Evolutionary conservation across 2,888 invertebrate genomes (phyloP).

Genomic region (Prenolepis imparis): DNA sequence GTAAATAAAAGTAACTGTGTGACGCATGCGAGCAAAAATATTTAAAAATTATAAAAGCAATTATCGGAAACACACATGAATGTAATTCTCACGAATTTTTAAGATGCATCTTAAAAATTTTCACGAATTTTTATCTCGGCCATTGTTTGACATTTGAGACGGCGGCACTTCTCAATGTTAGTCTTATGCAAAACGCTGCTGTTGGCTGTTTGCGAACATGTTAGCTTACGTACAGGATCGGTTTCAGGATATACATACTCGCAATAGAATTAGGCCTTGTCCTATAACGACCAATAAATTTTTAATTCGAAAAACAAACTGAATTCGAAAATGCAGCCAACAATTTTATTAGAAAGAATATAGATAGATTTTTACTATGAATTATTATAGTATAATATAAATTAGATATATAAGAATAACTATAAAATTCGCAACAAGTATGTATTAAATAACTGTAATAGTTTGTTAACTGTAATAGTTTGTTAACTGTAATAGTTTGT

Average conservation of each 20-base stretch:
- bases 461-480: no score
- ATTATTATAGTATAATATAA: neutral
- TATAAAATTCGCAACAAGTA: neutral
- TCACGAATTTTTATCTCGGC: conserved; percentile 14
- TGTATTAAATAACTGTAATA: neutral
- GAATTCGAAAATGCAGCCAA: neutral
- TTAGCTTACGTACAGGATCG: conserved; percentile 42
- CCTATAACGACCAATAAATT: conserved; percentile 20
- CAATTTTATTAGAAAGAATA: neutral
- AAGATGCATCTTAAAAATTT: neutral
- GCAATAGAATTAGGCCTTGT: neutral
- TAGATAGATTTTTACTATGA: neutral
- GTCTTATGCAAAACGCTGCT: conserved; percentile 43
- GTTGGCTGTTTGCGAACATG: conserved; percentile 28
- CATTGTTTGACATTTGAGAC: conserved; percentile 16
- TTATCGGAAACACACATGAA: neutral
- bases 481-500: neutral
- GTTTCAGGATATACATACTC: conserved; percentile 31
- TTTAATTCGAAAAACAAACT: neutral
- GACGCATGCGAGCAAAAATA: neutral
- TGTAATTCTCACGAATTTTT: neutral
- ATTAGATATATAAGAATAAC: neutral
- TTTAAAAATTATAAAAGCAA: neutral
- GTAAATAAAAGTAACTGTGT: neutral
- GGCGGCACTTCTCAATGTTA: conserved; percentile 9